Percentiles rank a stretch among this genome's conserved stretches.
These are phyloP conservation scores for Tipula lateralis DNA, from an alignment of 2,888 invertebrate genomes.

Conservation along the genomic window DNA sequence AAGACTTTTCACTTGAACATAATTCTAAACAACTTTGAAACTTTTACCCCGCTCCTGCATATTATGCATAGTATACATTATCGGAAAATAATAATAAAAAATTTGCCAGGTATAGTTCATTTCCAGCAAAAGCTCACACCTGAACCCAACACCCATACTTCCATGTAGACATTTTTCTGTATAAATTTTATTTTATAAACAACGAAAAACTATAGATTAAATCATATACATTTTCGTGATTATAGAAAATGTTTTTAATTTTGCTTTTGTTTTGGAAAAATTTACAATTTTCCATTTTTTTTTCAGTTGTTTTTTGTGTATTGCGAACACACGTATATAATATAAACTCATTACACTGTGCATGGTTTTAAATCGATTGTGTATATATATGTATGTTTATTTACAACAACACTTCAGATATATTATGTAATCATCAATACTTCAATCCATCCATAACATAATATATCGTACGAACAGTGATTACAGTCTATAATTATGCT, in stretches of 20 bases:
- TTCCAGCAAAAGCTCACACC: not conserved
- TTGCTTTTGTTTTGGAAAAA: not conserved
- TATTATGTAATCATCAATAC: not conserved
- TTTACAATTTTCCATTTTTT: not conserved
- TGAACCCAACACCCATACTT: not conserved
- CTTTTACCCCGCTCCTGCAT: not conserved
- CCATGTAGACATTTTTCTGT: not conserved
- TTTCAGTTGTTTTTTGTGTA: not conserved
- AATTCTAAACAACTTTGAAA: not conserved
- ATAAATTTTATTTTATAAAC: not conserved
- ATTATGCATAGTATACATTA: not conserved
- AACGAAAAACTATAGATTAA: conserved; percentile 5
- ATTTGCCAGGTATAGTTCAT: not conserved
- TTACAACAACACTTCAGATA: not conserved
- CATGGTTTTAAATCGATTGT: no score
- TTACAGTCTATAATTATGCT: not conserved
- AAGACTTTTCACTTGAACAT: no score
- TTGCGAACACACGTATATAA: not conserved
- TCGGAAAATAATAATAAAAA: not conserved
- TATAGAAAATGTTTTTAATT: not conserved
- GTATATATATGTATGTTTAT: not conserved
- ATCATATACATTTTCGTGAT: conserved; percentile 1
- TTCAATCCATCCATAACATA: no score
- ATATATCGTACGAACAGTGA: not conserved
- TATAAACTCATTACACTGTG: not conserved